A percentile compares a stretch with the other conserved stretches of the same genome.
phyloP scores from a whole-genome alignment of 1,140 invertebrate genomes.

The Orius insidiosus region DNA sequence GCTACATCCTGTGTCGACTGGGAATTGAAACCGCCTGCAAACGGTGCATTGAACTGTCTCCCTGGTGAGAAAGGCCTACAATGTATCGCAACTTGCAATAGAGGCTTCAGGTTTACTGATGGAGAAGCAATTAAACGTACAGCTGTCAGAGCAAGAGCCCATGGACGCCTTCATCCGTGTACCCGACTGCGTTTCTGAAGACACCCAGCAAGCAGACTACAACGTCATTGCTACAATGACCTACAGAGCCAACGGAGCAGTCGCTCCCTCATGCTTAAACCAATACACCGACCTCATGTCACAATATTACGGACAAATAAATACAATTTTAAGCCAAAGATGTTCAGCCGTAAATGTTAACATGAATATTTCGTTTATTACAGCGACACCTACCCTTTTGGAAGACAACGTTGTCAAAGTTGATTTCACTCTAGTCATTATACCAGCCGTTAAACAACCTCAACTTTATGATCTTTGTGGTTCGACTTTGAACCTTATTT shows the following conservation, averaged over 20 bases:
- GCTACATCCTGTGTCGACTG: constrained; percentile 87
- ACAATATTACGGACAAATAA: constrained; percentile 63
- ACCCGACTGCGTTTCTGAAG: constrained; percentile 26
- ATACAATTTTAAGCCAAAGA: constrained; percentile 66
- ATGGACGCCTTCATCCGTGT: constrained; percentile 1
- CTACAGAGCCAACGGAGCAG: constrained; percentile 77
- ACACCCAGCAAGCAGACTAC: constrained; percentile 84
- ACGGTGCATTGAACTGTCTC: constrained; percentile 75
- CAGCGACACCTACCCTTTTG: constrained; percentile 51
- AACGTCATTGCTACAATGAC: constrained; percentile 75
- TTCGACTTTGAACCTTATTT: constrained; percentile 79
- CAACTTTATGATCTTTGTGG: constrained; percentile 88
- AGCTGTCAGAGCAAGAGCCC: constrained; percentile 44
- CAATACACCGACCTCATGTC: constrained; percentile 72
- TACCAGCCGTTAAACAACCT: constrained; percentile 68
- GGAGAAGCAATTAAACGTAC: constrained; percentile 68
- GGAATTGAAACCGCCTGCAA: constrained; percentile 73
- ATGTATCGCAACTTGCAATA: constrained; percentile 79
- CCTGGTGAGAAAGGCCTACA: constrained; percentile 67
- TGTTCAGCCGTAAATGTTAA: constrained; percentile 90
- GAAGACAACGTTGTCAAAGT: constrained; percentile 78
- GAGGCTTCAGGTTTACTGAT: constrained; percentile 71
- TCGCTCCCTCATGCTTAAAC: constrained; percentile 60
- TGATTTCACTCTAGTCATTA: constrained; percentile 72
- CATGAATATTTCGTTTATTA: constrained; percentile 82